Evolutionary conservation across 2,113 vertebrate species (phyloP).

Genomic region (Mormoops blainvillei): DNA sequence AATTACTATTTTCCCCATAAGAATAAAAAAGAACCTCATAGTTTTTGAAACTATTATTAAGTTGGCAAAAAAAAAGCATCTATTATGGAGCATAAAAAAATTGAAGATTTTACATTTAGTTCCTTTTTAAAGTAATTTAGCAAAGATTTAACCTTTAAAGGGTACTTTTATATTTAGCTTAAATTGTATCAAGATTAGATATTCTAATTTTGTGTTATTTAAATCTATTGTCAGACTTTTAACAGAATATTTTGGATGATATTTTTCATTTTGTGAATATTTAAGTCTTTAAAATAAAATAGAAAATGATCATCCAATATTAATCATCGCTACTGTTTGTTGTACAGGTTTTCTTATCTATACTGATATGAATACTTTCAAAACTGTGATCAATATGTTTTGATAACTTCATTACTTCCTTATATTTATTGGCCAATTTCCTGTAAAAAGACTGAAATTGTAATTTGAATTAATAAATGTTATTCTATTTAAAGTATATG

Average conservation of each 20-base stretch:
- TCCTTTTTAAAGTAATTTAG: background rate
- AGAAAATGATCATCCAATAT: background rate
- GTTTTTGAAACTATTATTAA: background rate
- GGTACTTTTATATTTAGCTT: background rate
- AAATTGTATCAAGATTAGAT: background rate
- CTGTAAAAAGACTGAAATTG: background rate
- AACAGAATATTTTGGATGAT: background rate
- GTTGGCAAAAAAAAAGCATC: background rate
- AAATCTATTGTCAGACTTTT: background rate
- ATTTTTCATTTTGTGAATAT: background rate
- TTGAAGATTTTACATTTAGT: background rate
- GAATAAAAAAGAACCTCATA: background rate
- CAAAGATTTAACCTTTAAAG: background rate
- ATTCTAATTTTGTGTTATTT: background rate
- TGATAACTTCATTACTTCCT: background rate
- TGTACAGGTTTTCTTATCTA: background rate
- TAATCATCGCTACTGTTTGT: background rate
- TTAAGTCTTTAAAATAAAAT: background rate
- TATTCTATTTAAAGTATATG: background rate
- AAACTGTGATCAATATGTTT: background rate
- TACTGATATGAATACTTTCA: background rate
- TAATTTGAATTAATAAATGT: background rate
- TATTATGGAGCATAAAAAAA: background rate
- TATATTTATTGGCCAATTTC: background rate
- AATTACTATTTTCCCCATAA: background rate